A percentile compares a stretch with the other conserved stretches of the same genome.
These are phyloP conservation scores for Lasioglossum baleicum DNA, from an alignment of 1,140 invertebrate genomes.

Conservation along the genomic window DNA sequence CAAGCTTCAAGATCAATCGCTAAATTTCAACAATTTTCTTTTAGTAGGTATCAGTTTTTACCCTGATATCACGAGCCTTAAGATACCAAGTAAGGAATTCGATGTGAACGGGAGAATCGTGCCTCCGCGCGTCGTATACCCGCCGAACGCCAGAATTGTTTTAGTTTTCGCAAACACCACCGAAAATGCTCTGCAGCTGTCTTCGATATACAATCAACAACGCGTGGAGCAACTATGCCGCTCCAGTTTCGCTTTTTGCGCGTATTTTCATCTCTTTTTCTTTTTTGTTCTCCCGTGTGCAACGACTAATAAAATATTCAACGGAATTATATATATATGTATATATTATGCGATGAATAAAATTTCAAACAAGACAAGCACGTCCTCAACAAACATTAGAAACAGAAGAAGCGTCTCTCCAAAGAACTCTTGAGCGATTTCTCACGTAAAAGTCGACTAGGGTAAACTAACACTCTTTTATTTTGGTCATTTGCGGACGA, in stretches of 20 bases:
- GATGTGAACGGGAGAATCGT: constrained; percentile 22
- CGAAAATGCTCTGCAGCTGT: constrained; percentile 23
- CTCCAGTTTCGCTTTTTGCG: no score
- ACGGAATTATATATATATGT: constrained; percentile 28
- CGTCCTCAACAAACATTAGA: constrained; percentile 18
- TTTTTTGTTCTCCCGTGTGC: no score
- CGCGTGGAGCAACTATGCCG: neutral
- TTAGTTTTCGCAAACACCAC: no score
- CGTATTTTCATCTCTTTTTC: no score
- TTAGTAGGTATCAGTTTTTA: constrained; percentile 56
- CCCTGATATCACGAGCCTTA: constrained; percentile 63
- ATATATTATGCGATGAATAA: constrained; percentile 48
- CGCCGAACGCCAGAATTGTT: neutral
- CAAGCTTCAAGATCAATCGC: constrained; percentile 45
- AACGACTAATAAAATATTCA: constrained; percentile 15
- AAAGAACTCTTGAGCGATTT: constrained; percentile 44
- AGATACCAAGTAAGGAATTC: constrained; percentile 50
- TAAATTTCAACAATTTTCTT: constrained; percentile 44
- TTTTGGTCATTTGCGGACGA: constrained; percentile 26
- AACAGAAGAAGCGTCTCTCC: constrained; percentile 8
- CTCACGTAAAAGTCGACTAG: constrained; percentile 62
- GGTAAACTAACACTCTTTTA: constrained; percentile 54
- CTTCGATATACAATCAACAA: constrained; percentile 4
- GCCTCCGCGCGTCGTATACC: neutral
- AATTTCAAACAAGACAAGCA: constrained; percentile 31